These are phyloP conservation scores for Cephalopachus bancanus DNA, from an alignment of 2,797 vertebrate genomes.

Conservation along the genomic window DNA sequence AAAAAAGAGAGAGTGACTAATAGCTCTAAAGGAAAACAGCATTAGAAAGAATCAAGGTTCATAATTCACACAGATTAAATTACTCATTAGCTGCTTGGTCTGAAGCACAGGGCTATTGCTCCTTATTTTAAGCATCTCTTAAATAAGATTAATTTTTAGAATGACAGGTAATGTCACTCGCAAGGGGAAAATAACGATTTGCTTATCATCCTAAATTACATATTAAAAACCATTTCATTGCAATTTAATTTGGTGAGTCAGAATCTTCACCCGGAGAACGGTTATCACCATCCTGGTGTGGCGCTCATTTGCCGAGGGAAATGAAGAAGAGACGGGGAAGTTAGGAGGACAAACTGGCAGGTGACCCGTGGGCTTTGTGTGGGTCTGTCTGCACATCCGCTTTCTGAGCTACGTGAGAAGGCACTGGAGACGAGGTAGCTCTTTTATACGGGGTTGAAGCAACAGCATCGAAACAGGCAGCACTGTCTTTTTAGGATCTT, in stretches of 20 bases:
- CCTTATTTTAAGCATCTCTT: slow-evolving; percentile 69
- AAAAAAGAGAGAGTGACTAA: neutral
- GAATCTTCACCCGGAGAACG: slow-evolving; percentile 72
- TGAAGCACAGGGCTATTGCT: neutral
- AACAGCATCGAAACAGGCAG: neutral
- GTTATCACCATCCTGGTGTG: slow-evolving; percentile 15
- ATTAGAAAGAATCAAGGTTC: neutral
- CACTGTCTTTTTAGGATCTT: neutral
- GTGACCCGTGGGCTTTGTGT: accelerated
- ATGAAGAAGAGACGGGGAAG: too few species aligned
- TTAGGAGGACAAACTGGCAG: neutral
- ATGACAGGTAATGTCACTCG: slow-evolving; percentile 73
- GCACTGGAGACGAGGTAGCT: neutral
- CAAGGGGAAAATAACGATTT: slow-evolving; percentile 80
- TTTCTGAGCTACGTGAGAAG: neutral
- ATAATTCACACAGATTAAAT: slow-evolving; percentile 63
- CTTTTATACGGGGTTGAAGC: neutral
- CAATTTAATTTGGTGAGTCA: slow-evolving; percentile 73
- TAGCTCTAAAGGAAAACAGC: neutral
- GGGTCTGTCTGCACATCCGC: accelerated
- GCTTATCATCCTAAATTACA: slow-evolving; percentile 60
- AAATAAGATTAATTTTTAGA: slow-evolving; percentile 79
- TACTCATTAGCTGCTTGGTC: slow-evolving; percentile 47
- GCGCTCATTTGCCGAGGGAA: slow-evolving; percentile 18
- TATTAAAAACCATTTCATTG: slow-evolving; percentile 78